phyloP scores from a whole-genome alignment of 2,888 invertebrate species.

The Scelioninae gen. 1 region DNA sequence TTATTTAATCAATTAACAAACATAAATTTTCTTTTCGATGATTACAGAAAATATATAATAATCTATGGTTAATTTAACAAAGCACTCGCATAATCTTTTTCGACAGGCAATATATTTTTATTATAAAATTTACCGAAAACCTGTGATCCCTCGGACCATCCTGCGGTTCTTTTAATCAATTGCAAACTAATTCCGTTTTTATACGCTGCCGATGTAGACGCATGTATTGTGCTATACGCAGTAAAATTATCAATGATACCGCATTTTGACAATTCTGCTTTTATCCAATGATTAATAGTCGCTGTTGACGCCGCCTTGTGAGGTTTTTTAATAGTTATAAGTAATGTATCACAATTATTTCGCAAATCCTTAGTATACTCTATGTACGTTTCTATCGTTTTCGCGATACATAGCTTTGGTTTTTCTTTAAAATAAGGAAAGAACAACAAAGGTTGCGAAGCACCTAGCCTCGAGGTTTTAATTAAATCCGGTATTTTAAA shows the following conservation, averaged over 20 bases:
- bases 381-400: slow-evolving; percentile 1
- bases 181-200: background rate
- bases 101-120: background rate
- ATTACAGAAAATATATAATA: too few relatives aligned
- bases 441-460: slow-evolving; percentile 1
- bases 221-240: slow-evolving; percentile 1
- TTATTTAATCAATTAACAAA: too few relatives aligned
- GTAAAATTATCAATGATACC: background rate
- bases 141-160: background rate
- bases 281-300: background rate
- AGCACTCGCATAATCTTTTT: background rate
- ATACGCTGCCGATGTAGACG: background rate
- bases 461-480: background rate
- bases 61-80: background rate
- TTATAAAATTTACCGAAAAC: slow-evolving; percentile 1
- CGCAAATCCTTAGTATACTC: background rate
- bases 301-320: background rate
- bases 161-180: background rate
- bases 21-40: too few relatives aligned
- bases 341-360: background rate
- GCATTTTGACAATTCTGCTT: background rate
- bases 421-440: slow-evolving; percentile 1
- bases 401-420: slow-evolving; percentile 8
- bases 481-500: slow-evolving; percentile 1
- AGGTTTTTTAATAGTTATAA: background rate